phyloP scores from a whole-genome alignment of 1,140 invertebrate species.

The Planococcus citri region DNA sequence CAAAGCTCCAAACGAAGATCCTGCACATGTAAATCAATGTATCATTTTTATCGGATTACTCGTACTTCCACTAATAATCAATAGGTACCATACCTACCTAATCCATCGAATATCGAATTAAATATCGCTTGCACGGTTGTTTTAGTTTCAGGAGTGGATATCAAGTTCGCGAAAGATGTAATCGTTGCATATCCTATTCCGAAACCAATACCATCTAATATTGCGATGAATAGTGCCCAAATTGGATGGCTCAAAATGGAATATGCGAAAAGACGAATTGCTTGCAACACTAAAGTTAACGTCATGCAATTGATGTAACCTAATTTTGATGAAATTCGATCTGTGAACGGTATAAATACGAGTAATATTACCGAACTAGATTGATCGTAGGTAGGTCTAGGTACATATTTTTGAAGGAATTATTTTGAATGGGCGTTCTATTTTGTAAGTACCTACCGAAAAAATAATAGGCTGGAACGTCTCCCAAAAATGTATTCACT shows the following conservation, averaged over 20 bases:
- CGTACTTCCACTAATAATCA: no score
- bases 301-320: conserved; percentile 73
- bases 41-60: no score
- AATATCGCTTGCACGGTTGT: conserved; percentile 74
- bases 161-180: conserved; percentile 73
- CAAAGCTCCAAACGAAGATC: no score
- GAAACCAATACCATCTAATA: conserved; percentile 77
- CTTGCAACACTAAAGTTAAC: conserved; percentile 60
- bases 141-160: conserved; percentile 69
- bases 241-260: conserved; percentile 67
- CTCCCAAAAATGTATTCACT: conserved; percentile 73
- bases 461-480: conserved; percentile 66
- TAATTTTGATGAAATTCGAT: conserved; percentile 62
- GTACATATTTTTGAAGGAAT: no score
- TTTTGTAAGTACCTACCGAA: background rate
- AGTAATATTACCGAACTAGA: no score
- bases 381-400: no score
- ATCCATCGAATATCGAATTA: conserved; percentile 72
- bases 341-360: conserved; percentile 29
- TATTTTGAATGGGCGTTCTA: no score
- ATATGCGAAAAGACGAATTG: conserved; percentile 65
- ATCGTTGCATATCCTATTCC: conserved; percentile 81
- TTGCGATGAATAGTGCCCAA: conserved; percentile 69
- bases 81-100: no score
- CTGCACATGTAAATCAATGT: no score